phyloP scores from a whole-genome alignment of 1,140 invertebrate genomes.

The Pentalonia nigronervosa region DNA sequence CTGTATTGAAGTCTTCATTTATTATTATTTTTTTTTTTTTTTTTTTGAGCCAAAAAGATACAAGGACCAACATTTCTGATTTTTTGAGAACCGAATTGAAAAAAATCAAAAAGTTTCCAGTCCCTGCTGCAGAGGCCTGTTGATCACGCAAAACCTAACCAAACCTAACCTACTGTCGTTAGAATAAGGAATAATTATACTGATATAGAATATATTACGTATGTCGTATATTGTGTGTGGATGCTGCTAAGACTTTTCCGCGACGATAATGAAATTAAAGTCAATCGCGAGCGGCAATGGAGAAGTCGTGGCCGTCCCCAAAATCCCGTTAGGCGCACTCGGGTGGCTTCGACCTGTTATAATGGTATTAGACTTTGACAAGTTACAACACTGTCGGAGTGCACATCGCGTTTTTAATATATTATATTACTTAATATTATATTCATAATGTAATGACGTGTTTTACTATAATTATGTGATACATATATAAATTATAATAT shows the following conservation, averaged over 20 bases:
- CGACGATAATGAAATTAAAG: not conserved
- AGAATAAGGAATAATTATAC: not conserved
- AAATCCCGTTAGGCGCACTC: not conserved
- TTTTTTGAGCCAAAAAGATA: not conserved
- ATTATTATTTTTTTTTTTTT: no score
- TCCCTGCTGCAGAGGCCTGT: no score
- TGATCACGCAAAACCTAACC: not conserved
- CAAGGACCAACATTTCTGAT: accelerated
- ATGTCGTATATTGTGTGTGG: not conserved
- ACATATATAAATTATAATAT: no score
- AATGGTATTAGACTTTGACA: not conserved
- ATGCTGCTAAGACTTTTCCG: not conserved
- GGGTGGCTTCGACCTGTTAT: not conserved
- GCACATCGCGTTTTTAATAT: not conserved
- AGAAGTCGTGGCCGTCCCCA: not conserved
- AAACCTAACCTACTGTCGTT: not conserved
- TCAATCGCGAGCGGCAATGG: not conserved
- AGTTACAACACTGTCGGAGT: not conserved
- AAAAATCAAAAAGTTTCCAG: not conserved
- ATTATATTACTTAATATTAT: not conserved
- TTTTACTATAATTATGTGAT: not conserved
- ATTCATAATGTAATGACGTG: not conserved
- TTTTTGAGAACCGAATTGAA: not conserved
- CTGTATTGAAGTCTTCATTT: no score
- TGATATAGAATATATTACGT: not conserved